Conservation (phyloP, 2,797 vertebrate genomes). For the Sebastes nivosus region DNA sequence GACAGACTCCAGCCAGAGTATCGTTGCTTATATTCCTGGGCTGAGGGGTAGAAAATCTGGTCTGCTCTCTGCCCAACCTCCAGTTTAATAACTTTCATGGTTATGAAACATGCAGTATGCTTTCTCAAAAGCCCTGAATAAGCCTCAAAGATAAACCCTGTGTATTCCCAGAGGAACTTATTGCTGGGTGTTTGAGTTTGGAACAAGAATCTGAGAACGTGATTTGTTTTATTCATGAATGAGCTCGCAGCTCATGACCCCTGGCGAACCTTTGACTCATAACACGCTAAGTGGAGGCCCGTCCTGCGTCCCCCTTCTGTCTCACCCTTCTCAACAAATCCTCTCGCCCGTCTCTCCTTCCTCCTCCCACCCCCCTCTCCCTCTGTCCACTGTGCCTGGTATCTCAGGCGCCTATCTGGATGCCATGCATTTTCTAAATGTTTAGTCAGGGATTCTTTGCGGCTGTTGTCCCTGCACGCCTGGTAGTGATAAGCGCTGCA, state of each 20-base stretch:
- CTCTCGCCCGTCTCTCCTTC: constrained; percentile 24
- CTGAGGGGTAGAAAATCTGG: constrained; percentile 21
- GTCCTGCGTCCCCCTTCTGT: constrained; percentile 24
- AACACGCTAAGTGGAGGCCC: constrained; percentile 56
- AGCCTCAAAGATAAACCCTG: constrained; percentile 20
- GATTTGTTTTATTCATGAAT: constrained; percentile 72
- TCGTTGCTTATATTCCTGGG: constrained; percentile 40
- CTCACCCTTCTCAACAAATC: constrained; percentile 36
- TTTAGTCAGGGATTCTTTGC: constrained; percentile 61
- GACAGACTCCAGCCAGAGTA: constrained; percentile 30
- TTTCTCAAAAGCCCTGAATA: constrained; percentile 36
- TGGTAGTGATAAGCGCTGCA: background rate
- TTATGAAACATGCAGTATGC: constrained; percentile 46
- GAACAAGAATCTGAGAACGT: constrained; percentile 39
- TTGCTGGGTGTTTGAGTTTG: constrained; percentile 39
- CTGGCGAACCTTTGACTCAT: constrained; percentile 65
- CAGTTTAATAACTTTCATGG: constrained; percentile 58
- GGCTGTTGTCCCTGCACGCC: constrained; percentile 32
- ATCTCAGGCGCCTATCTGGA: constrained; percentile 69
- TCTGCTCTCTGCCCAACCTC: constrained; percentile 41
- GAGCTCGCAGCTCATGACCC: constrained; percentile 56
- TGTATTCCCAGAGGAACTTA: constrained; percentile 35
- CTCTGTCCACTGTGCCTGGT: constrained; percentile 40
- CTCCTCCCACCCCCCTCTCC: background rate
- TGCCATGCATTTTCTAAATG: constrained; percentile 74